These are phyloP conservation scores for Sarcophilus harrisii DNA, from an alignment of 2,797 vertebrate genomes.

Conservation along the genomic window DNA sequence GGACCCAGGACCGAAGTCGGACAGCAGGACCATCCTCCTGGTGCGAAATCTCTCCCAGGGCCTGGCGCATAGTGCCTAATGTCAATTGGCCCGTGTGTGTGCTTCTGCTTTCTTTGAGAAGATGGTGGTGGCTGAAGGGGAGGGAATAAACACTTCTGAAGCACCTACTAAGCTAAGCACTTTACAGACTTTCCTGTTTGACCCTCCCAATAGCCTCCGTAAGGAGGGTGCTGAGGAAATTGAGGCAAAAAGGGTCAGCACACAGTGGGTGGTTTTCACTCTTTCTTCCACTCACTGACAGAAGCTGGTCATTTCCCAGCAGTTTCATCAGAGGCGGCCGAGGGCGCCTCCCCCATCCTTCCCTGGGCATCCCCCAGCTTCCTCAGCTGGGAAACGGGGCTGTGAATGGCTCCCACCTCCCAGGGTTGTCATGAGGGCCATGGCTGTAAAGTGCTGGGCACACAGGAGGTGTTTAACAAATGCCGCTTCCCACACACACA, in stretches of 20 bases:
- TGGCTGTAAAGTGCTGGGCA: neutral
- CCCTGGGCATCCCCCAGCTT: neutral
- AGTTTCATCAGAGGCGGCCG: neutral
- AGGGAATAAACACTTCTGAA: neutral
- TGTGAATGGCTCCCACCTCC: neutral
- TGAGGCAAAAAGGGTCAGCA: neutral
- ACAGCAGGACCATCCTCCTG: neutral
- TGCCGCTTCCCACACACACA: fast-evolving
- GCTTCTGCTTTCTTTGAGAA: neutral
- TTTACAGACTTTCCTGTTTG: neutral
- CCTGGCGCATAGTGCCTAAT: neutral
- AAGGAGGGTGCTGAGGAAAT: neutral
- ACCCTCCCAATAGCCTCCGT: neutral
- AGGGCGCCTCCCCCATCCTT: too few relatives aligned
- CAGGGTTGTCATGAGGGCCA: too few relatives aligned
- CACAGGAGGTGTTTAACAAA: neutral
- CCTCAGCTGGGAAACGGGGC: neutral
- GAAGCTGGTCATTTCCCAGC: too few relatives aligned
- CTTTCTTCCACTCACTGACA: neutral
- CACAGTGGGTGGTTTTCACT: neutral
- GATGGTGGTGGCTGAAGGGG: too few relatives aligned
- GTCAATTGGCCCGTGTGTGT: neutral
- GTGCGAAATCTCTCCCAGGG: neutral
- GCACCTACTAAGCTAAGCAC: neutral
- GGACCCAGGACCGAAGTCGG: too few relatives aligned